Conservation (phyloP, 2,888 invertebrate genomes). For the Troides helena region DNA sequence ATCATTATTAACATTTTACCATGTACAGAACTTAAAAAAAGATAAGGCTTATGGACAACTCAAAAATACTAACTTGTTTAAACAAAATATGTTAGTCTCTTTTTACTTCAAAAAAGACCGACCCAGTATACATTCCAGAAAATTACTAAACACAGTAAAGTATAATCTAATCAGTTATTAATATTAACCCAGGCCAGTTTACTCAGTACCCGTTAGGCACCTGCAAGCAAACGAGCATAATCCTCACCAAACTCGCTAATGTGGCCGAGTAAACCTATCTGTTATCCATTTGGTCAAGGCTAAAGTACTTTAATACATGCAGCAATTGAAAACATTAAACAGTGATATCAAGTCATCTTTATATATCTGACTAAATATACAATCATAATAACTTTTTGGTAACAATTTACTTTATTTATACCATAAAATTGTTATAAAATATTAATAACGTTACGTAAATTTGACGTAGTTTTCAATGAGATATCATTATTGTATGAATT, state of each 20-base stretch:
- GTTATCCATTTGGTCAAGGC: conserved; percentile 29
- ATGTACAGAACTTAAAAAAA: neutral
- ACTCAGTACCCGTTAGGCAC: conserved; percentile 11
- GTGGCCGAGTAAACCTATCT: conserved; percentile 14
- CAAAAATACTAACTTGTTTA: neutral
- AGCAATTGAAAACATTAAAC: neutral
- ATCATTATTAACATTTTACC: neutral
- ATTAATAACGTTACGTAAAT: too few species aligned
- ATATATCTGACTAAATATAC: neutral
- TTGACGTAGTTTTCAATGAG: too few species aligned
- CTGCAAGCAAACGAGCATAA: conserved; percentile 24
- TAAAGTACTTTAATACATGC: conserved; percentile 3
- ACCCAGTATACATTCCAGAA: neutral
- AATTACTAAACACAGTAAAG: conserved; percentile 11
- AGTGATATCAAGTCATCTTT: neutral
- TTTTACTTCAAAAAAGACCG: neutral
- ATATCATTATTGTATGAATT: too few species aligned
- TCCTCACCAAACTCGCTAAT: conserved; percentile 20
- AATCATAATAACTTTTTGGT: neutral
- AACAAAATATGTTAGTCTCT: neutral
- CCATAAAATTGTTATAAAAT: neutral
- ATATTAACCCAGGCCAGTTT: conserved; percentile 8
- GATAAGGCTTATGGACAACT: neutral
- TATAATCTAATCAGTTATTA: conserved; percentile 27
- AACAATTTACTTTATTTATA: neutral